Conservation (phyloP, 2,888 invertebrate genomes). For the Miltochrista miniata region DNA sequence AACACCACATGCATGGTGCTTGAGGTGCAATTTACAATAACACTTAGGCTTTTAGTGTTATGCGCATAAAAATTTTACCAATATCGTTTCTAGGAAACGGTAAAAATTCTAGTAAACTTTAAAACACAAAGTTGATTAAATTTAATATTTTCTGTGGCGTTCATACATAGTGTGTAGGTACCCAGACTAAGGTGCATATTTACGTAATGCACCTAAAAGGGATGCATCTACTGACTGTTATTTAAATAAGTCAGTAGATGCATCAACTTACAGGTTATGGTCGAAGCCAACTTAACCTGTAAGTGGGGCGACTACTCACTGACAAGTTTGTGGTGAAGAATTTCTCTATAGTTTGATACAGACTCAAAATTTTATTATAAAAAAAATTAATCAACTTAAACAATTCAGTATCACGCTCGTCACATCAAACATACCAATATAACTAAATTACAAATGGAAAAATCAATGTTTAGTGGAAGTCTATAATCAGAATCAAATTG, state of each 20-base stretch:
- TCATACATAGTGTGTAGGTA: no score
- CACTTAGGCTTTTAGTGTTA: constrained; percentile 18
- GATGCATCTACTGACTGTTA: no score
- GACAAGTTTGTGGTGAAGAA: no score
- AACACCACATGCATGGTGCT: constrained; percentile 54
- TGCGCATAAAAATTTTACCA: not conserved
- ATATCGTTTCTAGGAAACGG: not conserved
- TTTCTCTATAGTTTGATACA: not conserved
- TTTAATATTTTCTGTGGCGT: not conserved
- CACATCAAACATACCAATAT: constrained; percentile 7
- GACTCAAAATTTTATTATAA: not conserved
- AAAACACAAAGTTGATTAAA: not conserved
- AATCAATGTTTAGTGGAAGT: constrained; percentile 54
- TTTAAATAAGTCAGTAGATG: no score
- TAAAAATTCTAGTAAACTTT: not conserved
- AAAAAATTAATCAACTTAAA: not conserved
- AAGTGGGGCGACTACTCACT: no score
- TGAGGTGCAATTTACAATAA: constrained; percentile 51
- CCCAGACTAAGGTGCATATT: no score
- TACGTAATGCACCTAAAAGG: no score
- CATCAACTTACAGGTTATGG: no score
- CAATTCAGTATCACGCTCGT: not conserved
- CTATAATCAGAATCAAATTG: constrained; percentile 78
- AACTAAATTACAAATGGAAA: constrained; percentile 42
- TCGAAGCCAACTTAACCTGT: no score